phyloP scores from a whole-genome alignment of 2,888 invertebrate species.

The Leptinotarsa tumamoca region DNA sequence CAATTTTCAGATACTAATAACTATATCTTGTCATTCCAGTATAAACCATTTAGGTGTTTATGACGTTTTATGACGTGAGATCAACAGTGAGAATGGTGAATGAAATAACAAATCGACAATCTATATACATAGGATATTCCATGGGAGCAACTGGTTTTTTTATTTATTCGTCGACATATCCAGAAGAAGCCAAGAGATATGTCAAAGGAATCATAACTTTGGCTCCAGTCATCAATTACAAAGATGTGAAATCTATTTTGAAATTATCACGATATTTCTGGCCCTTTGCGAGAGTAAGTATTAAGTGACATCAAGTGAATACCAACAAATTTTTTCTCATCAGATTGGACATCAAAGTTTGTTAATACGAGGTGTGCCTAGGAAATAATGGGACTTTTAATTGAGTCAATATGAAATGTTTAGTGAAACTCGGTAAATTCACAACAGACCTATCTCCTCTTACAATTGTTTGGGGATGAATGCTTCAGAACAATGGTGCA shows the following conservation, averaged over 20 bases:
- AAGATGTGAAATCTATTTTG: conserved; percentile 28
- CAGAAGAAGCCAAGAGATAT: conserved; percentile 38
- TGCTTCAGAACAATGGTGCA: no score
- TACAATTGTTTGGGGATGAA: no score
- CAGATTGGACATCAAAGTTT: no score
- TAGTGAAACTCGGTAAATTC: no score
- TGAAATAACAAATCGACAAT: conserved; percentile 36
- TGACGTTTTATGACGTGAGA: conserved; percentile 48
- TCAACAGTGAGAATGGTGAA: conserved; percentile 36
- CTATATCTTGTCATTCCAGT: conserved; percentile 40
- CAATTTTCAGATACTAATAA: no score
- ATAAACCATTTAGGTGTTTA: conserved; percentile 45
- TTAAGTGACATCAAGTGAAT: background rate
- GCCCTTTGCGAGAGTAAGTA: conserved; percentile 39
- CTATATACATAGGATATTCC: conserved; percentile 47
- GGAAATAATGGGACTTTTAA: no score
- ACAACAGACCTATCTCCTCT: no score
- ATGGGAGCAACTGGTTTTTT: conserved; percentile 44
- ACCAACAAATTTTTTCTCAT: no score
- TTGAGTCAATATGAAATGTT: no score
- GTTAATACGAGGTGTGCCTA: no score
- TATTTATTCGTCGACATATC: conserved; percentile 38
- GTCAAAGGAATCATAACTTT: conserved; percentile 43
- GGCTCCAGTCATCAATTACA: conserved; percentile 43
- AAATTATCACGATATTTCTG: conserved; percentile 23